Conservation (phyloP, 2,113 vertebrate species). For the Dipodomys ordii region DNA sequence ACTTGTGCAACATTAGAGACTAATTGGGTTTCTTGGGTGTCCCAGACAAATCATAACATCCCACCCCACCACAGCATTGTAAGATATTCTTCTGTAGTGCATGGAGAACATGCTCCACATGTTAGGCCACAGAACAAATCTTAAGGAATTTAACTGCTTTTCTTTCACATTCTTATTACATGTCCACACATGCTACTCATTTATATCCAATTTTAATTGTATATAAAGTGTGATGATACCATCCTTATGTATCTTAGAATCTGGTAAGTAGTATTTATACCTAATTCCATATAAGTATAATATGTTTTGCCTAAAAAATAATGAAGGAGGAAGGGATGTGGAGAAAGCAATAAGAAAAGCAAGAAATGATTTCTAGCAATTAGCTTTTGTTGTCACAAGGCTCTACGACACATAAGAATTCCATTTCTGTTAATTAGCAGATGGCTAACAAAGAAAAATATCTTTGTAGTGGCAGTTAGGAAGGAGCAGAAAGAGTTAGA, state of each 20-base stretch:
- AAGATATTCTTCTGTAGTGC: no score
- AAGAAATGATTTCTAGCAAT: constrained; percentile 19
- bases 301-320: constrained; percentile 12
- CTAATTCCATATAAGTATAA: not conserved
- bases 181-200: not conserved
- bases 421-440: constrained; percentile 58
- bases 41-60: no score
- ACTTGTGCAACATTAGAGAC: no score
- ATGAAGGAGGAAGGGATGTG: not conserved
- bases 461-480: not conserved
- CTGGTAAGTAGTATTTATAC: not conserved
- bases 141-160: not conserved
- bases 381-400: constrained; percentile 43
- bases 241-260: not conserved
- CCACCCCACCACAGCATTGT: no score
- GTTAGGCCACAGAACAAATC: no score
- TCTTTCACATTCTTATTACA: not conserved
- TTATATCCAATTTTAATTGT: not conserved
- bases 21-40: no score
- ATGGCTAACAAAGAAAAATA: constrained; percentile 43
- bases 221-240: not conserved
- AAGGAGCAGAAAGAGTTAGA: not conserved
- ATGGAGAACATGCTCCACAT: no score
- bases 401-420: constrained; percentile 5
- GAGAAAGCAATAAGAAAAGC: constrained; percentile 2